phyloP scores from a whole-genome alignment of 2,113 vertebrate species.

The Baryphthengus martii region DNA sequence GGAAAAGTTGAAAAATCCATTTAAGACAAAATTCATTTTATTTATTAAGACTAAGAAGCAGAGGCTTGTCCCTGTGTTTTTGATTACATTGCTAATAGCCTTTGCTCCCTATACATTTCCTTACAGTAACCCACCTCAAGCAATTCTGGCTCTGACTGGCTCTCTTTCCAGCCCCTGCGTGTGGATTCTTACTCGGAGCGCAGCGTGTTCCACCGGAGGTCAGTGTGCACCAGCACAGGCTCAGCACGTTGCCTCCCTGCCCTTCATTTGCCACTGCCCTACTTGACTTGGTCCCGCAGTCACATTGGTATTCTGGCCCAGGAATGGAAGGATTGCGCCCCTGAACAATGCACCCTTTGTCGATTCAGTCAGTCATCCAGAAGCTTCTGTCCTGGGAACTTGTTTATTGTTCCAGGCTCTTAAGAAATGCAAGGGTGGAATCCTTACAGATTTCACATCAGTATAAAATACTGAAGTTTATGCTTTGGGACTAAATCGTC shows the following conservation, averaged over 20 bases:
- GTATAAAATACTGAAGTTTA: neutral
- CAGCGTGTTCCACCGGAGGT: neutral
- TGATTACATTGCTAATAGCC: neutral
- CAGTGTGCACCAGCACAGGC: neutral
- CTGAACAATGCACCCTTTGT: conserved; percentile 5
- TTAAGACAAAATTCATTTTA: neutral
- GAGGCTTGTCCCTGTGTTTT: neutral
- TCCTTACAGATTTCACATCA: neutral
- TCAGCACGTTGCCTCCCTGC: neutral
- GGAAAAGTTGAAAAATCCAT: neutral
- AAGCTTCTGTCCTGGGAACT: neutral
- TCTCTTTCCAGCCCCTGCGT: neutral
- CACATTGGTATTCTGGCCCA: neutral
- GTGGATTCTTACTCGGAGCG: neutral
- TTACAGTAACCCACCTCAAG: rapidly evolving
- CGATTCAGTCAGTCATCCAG: neutral
- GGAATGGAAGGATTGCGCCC: neutral
- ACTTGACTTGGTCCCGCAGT: neutral
- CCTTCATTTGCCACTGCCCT: neutral
- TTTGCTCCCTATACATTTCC: neutral
- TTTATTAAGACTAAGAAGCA: neutral
- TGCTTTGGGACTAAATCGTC: rapidly evolving
- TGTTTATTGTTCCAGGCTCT: conserved; percentile 2
- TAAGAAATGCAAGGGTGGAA: neutral
- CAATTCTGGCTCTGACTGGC: rapidly evolving